Percentiles rank a stretch among this genome's conserved stretches.
Evolutionary conservation across 2,888 invertebrate species (phyloP).

Genomic region (Cremastobaeus sp.): DNA sequence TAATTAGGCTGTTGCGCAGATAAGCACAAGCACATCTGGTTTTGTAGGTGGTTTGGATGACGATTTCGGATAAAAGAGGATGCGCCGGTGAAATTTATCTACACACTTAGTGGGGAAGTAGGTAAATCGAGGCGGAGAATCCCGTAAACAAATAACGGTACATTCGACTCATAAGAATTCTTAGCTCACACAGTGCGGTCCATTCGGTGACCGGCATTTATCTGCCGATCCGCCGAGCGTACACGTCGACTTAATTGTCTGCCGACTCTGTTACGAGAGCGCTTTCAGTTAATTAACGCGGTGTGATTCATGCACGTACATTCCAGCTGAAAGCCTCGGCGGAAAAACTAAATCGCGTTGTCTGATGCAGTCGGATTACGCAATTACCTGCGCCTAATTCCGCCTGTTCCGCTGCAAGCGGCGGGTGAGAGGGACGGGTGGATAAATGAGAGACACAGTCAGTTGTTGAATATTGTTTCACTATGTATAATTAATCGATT

Average conservation of each 20-base stretch:
- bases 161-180: slow-evolving; percentile 75
- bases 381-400: slow-evolving; percentile 16
- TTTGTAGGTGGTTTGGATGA: slow-evolving; percentile 40
- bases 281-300: slow-evolving; percentile 41
- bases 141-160: slow-evolving; percentile 75
- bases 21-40: too few relatives aligned
- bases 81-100: slow-evolving; percentile 53
- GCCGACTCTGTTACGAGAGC: slow-evolving; percentile 16
- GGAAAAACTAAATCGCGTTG: slow-evolving; percentile 15
- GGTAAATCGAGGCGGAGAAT: slow-evolving; percentile 72
- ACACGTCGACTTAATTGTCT: slow-evolving; percentile 39
- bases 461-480: too few relatives aligned
- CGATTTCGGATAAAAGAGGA: slow-evolving; percentile 41
- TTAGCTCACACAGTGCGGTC: slow-evolving; percentile 68
- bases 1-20: too few relatives aligned
- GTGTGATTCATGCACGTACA: slow-evolving; percentile 28
- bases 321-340: slow-evolving; percentile 26
- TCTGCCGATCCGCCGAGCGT: slow-evolving; percentile 29
- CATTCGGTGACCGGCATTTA: slow-evolving; percentile 68
- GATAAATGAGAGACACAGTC: too few relatives aligned
- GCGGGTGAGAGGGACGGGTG: too few relatives aligned
- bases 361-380: slow-evolving; percentile 21
- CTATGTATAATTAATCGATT: slow-evolving; percentile 42
- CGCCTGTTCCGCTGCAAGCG: too few relatives aligned
- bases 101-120: slow-evolving; percentile 56